phyloP scores from a whole-genome alignment of 2,113 vertebrate species.

The Dasypus novemcinctus region DNA sequence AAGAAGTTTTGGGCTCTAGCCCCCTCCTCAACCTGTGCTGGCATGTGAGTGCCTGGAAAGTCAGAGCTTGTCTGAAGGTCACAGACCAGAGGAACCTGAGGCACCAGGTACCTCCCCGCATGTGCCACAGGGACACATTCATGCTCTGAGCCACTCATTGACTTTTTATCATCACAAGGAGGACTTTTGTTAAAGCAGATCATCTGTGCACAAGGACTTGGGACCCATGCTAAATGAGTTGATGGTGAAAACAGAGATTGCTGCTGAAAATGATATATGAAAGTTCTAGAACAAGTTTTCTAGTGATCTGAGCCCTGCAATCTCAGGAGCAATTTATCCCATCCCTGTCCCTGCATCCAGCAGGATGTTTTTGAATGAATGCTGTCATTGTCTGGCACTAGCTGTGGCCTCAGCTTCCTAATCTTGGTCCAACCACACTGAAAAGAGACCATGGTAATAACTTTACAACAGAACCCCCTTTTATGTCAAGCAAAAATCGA shows the following conservation, averaged over 20 bases:
- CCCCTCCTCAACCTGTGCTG: not conserved
- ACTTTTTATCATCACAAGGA: slow-evolving; percentile 53
- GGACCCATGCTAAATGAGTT: slow-evolving; percentile 65
- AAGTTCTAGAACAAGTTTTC: slow-evolving; percentile 79
- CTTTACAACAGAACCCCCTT: not conserved
- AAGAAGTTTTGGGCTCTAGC: not conserved
- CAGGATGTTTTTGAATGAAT: slow-evolving; percentile 35
- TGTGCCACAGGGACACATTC: slow-evolving; percentile 57
- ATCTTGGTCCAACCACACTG: slow-evolving; percentile 25
- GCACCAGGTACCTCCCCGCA: not conserved
- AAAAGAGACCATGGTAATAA: not conserved
- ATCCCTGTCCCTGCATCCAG: not conserved
- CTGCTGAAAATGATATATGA: slow-evolving; percentile 79
- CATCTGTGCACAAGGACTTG: slow-evolving; percentile 61
- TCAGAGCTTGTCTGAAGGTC: slow-evolving; percentile 69
- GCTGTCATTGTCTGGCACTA: not conserved
- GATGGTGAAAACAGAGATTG: slow-evolving; percentile 73
- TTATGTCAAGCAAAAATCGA: not conserved
- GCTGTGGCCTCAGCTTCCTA: not conserved
- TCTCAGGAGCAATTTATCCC: not conserved
- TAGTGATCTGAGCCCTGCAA: slow-evolving; percentile 41
- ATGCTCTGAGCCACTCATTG: slow-evolving; percentile 68
- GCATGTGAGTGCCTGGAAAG: not conserved
- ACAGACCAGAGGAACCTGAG: slow-evolving; percentile 60
- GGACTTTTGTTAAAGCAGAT: slow-evolving; percentile 67